phyloP scores from a whole-genome alignment of 2,797 vertebrate species.

The Tadarida brasiliensis region DNA sequence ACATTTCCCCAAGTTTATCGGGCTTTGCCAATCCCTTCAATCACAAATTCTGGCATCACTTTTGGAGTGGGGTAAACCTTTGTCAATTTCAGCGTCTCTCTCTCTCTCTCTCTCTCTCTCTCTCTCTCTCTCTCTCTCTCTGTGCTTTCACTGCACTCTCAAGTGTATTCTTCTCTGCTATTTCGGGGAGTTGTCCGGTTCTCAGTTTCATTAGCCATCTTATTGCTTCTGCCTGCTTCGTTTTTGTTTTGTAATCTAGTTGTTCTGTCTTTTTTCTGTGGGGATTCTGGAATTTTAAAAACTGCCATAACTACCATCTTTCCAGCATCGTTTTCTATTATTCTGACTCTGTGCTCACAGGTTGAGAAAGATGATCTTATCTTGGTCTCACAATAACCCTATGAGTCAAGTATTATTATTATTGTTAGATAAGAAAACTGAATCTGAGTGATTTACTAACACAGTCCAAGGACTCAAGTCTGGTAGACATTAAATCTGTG shows the following conservation, averaged over 20 bases:
- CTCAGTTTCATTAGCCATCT: background rate
- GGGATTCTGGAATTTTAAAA: slow-evolving; percentile 30
- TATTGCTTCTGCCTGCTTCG: background rate
- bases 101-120: too few relatives aligned
- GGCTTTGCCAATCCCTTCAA: background rate
- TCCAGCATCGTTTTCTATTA: background rate
- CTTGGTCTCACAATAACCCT: background rate
- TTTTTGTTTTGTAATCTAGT: too few relatives aligned
- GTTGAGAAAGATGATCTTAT: background rate
- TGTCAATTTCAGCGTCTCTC: background rate
- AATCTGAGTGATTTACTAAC: background rate
- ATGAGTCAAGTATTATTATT: background rate
- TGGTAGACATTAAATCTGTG: background rate
- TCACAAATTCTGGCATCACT: background rate
- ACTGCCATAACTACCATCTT: background rate
- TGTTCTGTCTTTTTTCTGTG: background rate
- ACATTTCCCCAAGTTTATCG: background rate
- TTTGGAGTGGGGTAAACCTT: background rate
- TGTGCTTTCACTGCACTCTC: background rate
- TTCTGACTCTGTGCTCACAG: background rate
- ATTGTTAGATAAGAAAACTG: background rate
- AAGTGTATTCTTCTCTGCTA: background rate
- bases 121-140: too few relatives aligned
- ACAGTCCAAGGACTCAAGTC: background rate
- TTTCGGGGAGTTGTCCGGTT: background rate